Evolutionary conservation across 2,113 vertebrate genomes (phyloP), one percentile per base, ranked within the genome.

Genomic region (Cyphotilapia sp.): DNA sequence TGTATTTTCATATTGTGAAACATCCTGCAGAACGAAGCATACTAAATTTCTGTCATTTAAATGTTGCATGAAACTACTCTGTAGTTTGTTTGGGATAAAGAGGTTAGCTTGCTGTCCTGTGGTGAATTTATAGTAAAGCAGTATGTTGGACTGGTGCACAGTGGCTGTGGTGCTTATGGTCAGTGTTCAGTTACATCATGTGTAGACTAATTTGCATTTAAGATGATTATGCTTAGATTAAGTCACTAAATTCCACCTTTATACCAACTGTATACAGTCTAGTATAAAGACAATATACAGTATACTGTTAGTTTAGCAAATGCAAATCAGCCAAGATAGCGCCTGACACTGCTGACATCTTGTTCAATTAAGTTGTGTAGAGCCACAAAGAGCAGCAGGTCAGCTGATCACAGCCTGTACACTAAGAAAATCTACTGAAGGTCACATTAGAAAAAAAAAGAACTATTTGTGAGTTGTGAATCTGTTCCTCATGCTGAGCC

Each of bases 221-320:
- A 63, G 59, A 33, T 63, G 29, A 0, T 63, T 19, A 63, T 19
- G 59, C 31, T 35, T 63, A 11, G 31, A 7, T 63, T 63, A 11
- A 11, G 6, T 5, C 59, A 35, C 31, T 19, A 19, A 63, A 63
- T 63, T 35, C 16, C 31, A 63, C 16, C 59, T 63, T 63, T 35
- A 35, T 7, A 11, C 16, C 31, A 63, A 63, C 31, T 19, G 29
- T 35, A 63, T 63, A 63, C 59, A 63, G 31, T 35, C 59, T 35
- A 63, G 16, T 11, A 35, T 63, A 7, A 33, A 63, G 0, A 63
- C 29, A 63, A 11, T 19, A 0, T 7, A 33, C 5, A 0, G 0
- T 19, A 19, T 63, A 63, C 29, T 19, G 59, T 33, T 19, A 35
- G 29, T 35, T 63, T 63, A 63, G 59, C 4, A 35, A 33, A 63